These are phyloP conservation scores for Bilobella aurantiaca DNA, from an alignment of 1,140 invertebrate genomes.

Conservation along the genomic window DNA sequence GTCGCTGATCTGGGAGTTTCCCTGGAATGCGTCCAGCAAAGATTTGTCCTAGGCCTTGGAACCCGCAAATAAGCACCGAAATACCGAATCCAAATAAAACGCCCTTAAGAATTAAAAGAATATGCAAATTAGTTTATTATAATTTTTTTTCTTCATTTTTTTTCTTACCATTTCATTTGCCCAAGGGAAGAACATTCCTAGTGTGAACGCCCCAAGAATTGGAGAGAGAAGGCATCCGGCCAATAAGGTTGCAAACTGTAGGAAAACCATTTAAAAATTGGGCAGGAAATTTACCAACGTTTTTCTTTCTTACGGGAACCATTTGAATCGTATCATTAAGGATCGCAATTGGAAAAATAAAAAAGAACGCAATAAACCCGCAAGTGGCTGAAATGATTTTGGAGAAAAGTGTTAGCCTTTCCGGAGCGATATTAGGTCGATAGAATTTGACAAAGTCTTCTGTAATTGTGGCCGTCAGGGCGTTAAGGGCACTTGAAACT, in stretches of 20 bases:
- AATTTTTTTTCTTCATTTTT: neutral
- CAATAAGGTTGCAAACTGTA: neutral
- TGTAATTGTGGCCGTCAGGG: conserved; percentile 27
- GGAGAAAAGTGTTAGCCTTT: conserved; percentile 22
- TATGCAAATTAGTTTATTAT: neutral
- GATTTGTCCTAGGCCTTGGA: neutral
- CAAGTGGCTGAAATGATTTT: conserved; percentile 24
- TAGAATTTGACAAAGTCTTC: conserved; percentile 31
- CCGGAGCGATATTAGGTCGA: conserved; percentile 23
- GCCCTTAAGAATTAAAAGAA: neutral
- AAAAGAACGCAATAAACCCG: conserved; percentile 26
- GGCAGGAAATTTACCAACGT: neutral
- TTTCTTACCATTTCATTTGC: neutral
- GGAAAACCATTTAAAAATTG: neutral
- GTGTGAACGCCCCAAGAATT: neutral
- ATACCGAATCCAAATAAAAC: neutral
- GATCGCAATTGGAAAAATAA: conserved; percentile 24
- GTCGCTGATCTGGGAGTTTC: neutral
- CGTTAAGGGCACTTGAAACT: conserved; percentile 27
- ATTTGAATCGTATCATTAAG: conserved; percentile 30
- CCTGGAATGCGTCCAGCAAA: neutral
- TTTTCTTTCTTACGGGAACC: conserved; percentile 23
- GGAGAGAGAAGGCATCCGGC: neutral
- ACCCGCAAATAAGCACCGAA: neutral
- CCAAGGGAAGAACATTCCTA: neutral